phyloP scores from a whole-genome alignment of 2,888 invertebrate species.

The Chymomyza caudatula region DNA sequence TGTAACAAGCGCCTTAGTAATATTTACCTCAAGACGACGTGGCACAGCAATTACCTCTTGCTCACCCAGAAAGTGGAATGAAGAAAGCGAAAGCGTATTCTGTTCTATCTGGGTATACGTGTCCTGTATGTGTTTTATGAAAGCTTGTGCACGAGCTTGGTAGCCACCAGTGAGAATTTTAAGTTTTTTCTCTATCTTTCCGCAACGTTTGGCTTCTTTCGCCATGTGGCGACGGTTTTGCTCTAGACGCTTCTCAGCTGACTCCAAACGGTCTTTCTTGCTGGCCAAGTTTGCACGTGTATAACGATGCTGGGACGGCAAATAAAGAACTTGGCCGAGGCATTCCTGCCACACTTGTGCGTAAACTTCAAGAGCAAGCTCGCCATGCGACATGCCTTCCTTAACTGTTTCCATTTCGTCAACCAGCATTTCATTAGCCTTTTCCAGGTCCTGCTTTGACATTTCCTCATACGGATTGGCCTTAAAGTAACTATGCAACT shows the following conservation, averaged over 20 bases:
- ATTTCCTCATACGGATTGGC: conserved; percentile 90
- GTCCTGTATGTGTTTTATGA: conserved; percentile 92
- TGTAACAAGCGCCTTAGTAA: background rate
- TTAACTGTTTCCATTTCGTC: conserved; percentile 94
- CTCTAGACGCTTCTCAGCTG: conserved; percentile 93
- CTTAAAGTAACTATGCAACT: conserved; percentile 90
- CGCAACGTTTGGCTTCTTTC: conserved; percentile 96
- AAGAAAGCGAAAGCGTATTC: conserved; percentile 91
- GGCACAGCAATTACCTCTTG: conserved; percentile 95
- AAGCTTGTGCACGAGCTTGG: conserved; percentile 87
- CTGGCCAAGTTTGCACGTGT: conserved; percentile 96
- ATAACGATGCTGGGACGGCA: conserved; percentile 94
- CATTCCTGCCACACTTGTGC: conserved; percentile 99
- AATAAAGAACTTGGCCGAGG: conserved; percentile 91
- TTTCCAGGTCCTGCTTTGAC: conserved; percentile 82
- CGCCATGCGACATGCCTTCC: conserved; percentile 96
- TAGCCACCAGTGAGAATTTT: conserved; percentile 96
- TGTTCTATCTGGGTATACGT: conserved; percentile 94
- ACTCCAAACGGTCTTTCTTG: conserved; percentile 97
- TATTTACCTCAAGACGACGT: conserved; percentile 88
- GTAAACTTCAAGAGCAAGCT: conserved; percentile 93
- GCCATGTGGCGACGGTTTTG: conserved; percentile 97
- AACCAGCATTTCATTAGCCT: conserved; percentile 83
- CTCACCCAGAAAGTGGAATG: conserved; percentile 92
- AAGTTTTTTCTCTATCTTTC: conserved; percentile 98